Base-by-base conservation (phyloP, 2,113 vertebrate species). In the Corydoras maculifer region DNA sequence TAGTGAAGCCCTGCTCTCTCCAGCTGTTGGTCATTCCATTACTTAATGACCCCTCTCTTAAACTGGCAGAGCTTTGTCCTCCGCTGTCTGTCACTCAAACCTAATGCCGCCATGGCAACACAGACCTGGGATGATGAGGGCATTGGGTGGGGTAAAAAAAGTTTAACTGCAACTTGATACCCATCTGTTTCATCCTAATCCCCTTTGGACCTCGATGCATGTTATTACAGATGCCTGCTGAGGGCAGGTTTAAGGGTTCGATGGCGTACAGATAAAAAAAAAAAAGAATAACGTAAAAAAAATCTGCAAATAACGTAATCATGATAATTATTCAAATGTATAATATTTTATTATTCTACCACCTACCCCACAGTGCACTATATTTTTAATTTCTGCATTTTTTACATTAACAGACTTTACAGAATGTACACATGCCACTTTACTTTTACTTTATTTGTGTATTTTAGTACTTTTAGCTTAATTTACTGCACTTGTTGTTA, bases 21-120 rank as follows among this genome's bases (percentile, higher is more conserved):
- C 88, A 88, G 83, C 82, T 89, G 87, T 88, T 86, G 82, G 49
- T 77, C 60, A 67, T 51, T 80, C 85, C 85, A 90, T 89, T 89
- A 88, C 74, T 79, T 89, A 89, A 89, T 89, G 84, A 86, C 86
- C 82, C 84, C 76, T 70, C 78, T 59, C 78, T 83, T 74, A 82
- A 75, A 85, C 77, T 84, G 84, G 83, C 82, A 78, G 77, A 82
- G 76, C 49, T 77, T 80, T 82, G 80, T 82, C 80, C 78, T 83
- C 75, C 73, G 73, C 80, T 30, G 50, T 72, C 77, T 68, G 80
- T 77, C 62, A 83, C 79, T 85, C 81, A 85, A 83, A 84, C 83
- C 79, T 84, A 86, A 86, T 84, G 79, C 78, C 77, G 67, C 83
- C 78, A 73, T 73, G 80, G 70, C 82, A 75, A 86, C 81, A 77